Conservation (phyloP, 2,888 invertebrate species). For the Erebia ligea region DNA sequence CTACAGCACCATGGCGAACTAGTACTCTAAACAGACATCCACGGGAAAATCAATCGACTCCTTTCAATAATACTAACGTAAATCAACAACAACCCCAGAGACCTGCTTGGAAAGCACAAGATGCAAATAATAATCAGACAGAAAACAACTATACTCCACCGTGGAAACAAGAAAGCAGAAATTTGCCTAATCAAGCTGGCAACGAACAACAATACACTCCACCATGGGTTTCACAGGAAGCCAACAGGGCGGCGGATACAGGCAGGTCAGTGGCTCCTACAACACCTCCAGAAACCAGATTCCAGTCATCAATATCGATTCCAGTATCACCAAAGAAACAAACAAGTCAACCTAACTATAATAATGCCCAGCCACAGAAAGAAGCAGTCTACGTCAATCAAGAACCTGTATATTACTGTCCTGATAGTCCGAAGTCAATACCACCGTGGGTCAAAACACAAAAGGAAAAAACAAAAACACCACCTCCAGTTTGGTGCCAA, state of each 20-base stretch:
- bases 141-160: conserved; percentile 59
- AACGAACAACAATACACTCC: conserved; percentile 61
- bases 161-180: conserved; percentile 66
- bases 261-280: conserved; percentile 51
- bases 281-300: conserved; percentile 64
- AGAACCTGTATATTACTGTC: conserved; percentile 74
- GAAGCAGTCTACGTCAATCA: conserved; percentile 75
- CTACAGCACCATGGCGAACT: conserved; percentile 69
- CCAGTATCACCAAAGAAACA: conserved; percentile 72
- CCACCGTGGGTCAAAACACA: conserved; percentile 78
- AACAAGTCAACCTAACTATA: conserved; percentile 62
- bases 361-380: conserved; percentile 58
- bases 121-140: conserved; percentile 57
- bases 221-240: conserved; percentile 62
- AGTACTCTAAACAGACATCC: conserved; percentile 66
- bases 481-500: conserved; percentile 76
- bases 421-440: conserved; percentile 74
- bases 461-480: conserved; percentile 78
- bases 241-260: conserved; percentile 56
- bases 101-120: conserved; percentile 69
- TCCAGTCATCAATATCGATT: conserved; percentile 77
- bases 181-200: conserved; percentile 40
- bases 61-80: conserved; percentile 54
- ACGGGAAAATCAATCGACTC: conserved; percentile 56
- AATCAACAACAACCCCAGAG: conserved; percentile 61